phyloP scores from a whole-genome alignment of 2,113 vertebrate species.

The Engystomops pustulosus region DNA sequence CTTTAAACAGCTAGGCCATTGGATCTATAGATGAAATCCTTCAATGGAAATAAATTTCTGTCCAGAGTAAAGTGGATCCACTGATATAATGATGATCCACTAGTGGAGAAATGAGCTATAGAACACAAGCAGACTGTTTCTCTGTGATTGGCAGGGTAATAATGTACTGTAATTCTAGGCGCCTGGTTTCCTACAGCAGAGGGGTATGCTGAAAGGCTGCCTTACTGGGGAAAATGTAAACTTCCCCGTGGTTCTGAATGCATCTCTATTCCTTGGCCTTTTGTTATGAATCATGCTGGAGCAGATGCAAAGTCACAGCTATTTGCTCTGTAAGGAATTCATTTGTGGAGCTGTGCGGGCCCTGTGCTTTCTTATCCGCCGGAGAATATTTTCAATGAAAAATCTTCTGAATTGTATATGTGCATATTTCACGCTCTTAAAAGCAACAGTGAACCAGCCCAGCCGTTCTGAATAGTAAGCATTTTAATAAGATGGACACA shows the following conservation, averaged over 20 bases:
- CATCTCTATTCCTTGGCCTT: slow-evolving; percentile 50
- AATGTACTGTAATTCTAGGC: neutral
- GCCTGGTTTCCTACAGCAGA: neutral
- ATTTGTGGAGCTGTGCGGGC: slow-evolving; percentile 36
- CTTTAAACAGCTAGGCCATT: neutral
- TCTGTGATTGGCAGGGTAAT: neutral
- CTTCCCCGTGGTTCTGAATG: neutral
- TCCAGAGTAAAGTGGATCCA: neutral
- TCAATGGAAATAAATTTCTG: neutral
- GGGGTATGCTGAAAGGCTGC: neutral
- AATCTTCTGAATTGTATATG: slow-evolving; percentile 47
- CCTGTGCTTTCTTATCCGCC: slow-evolving; percentile 36
- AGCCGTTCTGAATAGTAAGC: slow-evolving; percentile 2
- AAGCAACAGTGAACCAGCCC: neutral
- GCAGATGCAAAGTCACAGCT: slow-evolving; percentile 50
- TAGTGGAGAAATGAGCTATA: neutral
- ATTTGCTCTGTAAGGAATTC: slow-evolving; percentile 50
- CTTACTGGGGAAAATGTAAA: slow-evolving; percentile 4
- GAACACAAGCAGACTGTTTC: neutral
- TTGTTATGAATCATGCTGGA: slow-evolving; percentile 40
- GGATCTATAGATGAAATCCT: neutral
- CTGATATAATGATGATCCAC: neutral
- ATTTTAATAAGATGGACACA: slow-evolving; percentile 30
- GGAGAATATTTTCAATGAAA: slow-evolving; percentile 49
- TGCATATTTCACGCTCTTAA: neutral